These are phyloP conservation scores for Dryas iulia DNA, from an alignment of 1,140 invertebrate genomes.

Conservation along the genomic window DNA sequence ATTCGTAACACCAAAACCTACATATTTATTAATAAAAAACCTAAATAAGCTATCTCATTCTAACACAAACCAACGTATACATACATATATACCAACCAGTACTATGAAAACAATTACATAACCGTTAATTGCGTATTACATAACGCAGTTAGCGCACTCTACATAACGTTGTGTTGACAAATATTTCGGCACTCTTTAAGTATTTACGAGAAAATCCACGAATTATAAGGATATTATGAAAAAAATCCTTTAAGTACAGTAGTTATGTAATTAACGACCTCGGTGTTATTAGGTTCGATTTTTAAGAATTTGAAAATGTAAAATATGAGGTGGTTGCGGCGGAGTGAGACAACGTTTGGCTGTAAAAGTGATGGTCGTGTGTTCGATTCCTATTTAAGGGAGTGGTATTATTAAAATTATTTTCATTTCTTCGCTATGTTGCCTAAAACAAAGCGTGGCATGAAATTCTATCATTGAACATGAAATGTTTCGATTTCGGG, in stretches of 20 bases:
- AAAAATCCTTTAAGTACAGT: background rate
- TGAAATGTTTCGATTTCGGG: too few species aligned
- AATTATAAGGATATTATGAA: background rate
- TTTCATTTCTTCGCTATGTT: too few species aligned
- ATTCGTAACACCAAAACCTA: background rate
- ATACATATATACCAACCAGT: background rate
- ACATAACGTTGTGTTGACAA: constrained; percentile 29
- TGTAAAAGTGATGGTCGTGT: too few species aligned
- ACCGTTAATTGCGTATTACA: constrained; percentile 14
- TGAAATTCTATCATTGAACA: too few species aligned
- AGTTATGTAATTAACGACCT: too few species aligned
- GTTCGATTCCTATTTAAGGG: too few species aligned
- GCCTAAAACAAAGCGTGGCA: too few species aligned
- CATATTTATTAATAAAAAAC: background rate
- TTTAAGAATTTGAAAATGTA: too few species aligned
- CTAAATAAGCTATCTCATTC: background rate
- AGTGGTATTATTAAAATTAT: too few species aligned
- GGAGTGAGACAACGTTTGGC: too few species aligned
- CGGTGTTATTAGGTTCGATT: too few species aligned
- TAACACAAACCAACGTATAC: background rate
- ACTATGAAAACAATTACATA: constrained; percentile 20
- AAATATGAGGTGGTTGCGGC: too few species aligned
- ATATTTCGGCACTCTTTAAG: constrained; percentile 13
- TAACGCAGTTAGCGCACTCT: constrained; percentile 6
- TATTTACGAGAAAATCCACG: background rate